These are phyloP conservation scores for Yponomeuta evonymella DNA, from an alignment of 2,888 invertebrate genomes.

Conservation along the genomic window DNA sequence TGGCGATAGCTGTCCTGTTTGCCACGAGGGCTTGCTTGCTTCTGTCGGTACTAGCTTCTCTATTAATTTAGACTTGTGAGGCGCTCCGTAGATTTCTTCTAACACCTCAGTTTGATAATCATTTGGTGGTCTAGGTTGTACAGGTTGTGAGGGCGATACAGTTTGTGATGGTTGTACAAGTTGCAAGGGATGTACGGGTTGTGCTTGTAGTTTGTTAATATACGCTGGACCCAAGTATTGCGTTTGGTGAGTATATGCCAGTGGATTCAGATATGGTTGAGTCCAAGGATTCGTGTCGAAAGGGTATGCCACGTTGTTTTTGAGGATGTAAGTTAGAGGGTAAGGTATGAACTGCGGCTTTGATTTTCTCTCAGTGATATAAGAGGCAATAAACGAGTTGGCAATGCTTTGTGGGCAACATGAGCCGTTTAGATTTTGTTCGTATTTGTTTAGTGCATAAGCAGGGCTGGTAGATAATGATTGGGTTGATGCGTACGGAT, in stretches of 20 bases:
- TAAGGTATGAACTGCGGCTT: background rate
- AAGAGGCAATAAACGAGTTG: background rate
- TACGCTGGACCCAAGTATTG: background rate
- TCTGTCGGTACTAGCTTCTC: constrained; percentile 12
- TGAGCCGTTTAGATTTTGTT: background rate
- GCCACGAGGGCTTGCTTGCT: constrained; percentile 39
- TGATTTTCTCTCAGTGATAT: background rate
- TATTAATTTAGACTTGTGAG: background rate
- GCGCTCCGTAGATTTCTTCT: background rate
- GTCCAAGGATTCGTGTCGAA: background rate
- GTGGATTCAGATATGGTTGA: background rate
- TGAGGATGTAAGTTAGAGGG: background rate
- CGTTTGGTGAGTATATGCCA: background rate
- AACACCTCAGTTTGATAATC: background rate
- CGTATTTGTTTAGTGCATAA: background rate
- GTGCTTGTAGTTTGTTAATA: background rate
- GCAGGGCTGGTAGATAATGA: background rate
- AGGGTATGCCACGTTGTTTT: background rate
- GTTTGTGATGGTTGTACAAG: background rate
- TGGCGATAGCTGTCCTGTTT: constrained; percentile 45
- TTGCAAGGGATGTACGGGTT: background rate
- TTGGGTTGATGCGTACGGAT: background rate
- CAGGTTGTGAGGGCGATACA: background rate
- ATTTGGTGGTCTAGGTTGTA: background rate
- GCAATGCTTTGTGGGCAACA: background rate